phyloP scores from a whole-genome alignment of 2,888 invertebrate genomes.

The Tortrix viridana region DNA sequence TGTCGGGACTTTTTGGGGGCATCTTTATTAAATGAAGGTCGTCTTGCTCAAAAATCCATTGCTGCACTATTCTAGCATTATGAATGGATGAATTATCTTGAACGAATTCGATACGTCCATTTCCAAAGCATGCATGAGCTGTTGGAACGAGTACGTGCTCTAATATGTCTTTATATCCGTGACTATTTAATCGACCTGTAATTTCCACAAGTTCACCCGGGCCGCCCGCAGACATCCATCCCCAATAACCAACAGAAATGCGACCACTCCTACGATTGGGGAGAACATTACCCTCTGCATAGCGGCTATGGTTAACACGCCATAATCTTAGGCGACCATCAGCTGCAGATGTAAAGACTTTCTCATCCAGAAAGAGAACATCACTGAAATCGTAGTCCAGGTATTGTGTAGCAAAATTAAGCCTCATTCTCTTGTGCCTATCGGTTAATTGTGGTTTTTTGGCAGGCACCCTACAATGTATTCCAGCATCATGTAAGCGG shows the following conservation, averaged over 20 bases:
- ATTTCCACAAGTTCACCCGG: constrained; percentile 22
- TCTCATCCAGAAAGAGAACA: constrained; percentile 10
- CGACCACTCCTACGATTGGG: constrained; percentile 15
- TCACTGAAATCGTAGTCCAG: constrained; percentile 15
- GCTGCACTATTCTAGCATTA: constrained; percentile 5
- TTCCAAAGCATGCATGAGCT: constrained; percentile 1
- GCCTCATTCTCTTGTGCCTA: neutral
- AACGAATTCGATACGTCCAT: neutral
- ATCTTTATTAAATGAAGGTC: constrained; percentile 7
- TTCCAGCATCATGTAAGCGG: constrained; percentile 10
- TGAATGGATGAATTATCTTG: constrained; percentile 9
- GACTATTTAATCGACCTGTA: too few species aligned
- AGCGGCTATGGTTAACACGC: neutral
- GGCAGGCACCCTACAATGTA: constrained; percentile 1
- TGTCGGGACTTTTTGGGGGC: neutral
- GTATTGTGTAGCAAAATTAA: neutral
- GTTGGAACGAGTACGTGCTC: too few species aligned
- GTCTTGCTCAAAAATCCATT: neutral
- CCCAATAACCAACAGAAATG: constrained; percentile 30
- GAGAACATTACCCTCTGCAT: constrained; percentile 14
- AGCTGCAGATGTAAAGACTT: constrained; percentile 3
- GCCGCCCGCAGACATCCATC: constrained; percentile 30
- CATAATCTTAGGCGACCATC: neutral
- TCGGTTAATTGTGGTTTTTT: constrained; percentile 15
- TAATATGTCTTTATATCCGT: too few species aligned